Evolutionary conservation across 2,888 invertebrate species (phyloP), one percentile per base, ranked within the genome.

Genomic region (Luperina nickerlii): DNA sequence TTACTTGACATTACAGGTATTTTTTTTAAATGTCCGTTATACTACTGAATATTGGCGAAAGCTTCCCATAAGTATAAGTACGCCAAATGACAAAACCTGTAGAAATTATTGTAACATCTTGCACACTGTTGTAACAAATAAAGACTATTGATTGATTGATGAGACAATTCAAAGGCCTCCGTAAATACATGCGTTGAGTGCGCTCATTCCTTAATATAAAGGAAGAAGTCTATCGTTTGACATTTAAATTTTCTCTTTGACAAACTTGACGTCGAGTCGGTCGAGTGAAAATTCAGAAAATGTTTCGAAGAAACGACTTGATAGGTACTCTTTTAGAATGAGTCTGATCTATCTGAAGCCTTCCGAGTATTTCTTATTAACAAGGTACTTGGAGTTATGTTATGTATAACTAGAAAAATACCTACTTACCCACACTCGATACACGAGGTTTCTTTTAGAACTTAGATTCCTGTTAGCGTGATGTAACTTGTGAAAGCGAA

Each of bases 401-500:
- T 54, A 15, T 38, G 3, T 11, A 38, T 32, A 67, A 15, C 27
- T 45, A 48, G 24, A 70, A 8, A 73, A 15, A 66, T 18, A 57
- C 18, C 3, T 57, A 9, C 15, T 18, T 45, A 20, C 11, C 20
- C 4, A 45, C 7, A 9, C 24, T 15, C 15, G 2, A 79, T 9
- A 48, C 20, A n/a, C 18, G n/a, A 38, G 42, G 27, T 51, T 20
- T 38, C 48, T 42, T 57, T 70, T 24, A 62, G 18, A 27, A 24
- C 78, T 9, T 45, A 45, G n/a, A 65, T 57, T 66, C 48, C 32
- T 48, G 63, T 38, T 54, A 57, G 2, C 32, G 15, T 82, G 13
- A 63, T 24, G n/a, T 45, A n/a, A 74, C 18, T 27, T 38, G 18
- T 45, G 24, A 57, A 65, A 48, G 45, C 45, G 0, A 57, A 74